Evolutionary conservation across 1,140 invertebrate genomes (phyloP).

Genomic region (Hyphantria cunea): DNA sequence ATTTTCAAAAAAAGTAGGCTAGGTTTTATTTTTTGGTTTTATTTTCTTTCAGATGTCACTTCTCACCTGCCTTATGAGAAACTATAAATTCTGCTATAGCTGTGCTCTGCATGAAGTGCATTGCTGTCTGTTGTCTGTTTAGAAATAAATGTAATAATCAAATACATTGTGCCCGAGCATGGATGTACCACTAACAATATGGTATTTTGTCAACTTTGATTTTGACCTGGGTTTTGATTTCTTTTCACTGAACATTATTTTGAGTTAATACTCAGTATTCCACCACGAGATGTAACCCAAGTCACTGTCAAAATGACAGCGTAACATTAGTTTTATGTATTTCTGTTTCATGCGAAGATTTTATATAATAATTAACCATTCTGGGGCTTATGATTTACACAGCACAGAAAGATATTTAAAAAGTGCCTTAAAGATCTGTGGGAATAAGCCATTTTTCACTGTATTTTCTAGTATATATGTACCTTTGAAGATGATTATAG

Average conservation of each 20-base stretch:
- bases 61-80: constrained; percentile 94
- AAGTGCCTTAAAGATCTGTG: constrained; percentile 6
- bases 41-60: constrained; percentile 92
- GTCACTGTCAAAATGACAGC: no score
- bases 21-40: constrained; percentile 79
- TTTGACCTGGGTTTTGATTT: no score
- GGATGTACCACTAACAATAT: constrained; percentile 43
- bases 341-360: background rate
- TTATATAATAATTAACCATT: background rate
- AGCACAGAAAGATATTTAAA: background rate
- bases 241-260: no score
- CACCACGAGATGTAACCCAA: no score
- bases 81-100: constrained; percentile 85
- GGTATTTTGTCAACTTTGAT: background rate
- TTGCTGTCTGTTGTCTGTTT: constrained; percentile 64
- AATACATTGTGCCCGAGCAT: constrained; percentile 45
- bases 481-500: no score
- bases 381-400: constrained; percentile 2
- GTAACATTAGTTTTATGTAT: no score
- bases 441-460: no score
- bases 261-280: background rate
- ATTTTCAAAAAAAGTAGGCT: constrained; percentile 24
- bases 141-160: constrained; percentile 42
- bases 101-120: constrained; percentile 76
- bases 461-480: no score